A percentile compares a stretch with the other conserved stretches of the same genome.
These are phyloP conservation scores for Phylloscopus trochiloides DNA, from an alignment of 2,113 vertebrate genomes.

Conservation along the genomic window DNA sequence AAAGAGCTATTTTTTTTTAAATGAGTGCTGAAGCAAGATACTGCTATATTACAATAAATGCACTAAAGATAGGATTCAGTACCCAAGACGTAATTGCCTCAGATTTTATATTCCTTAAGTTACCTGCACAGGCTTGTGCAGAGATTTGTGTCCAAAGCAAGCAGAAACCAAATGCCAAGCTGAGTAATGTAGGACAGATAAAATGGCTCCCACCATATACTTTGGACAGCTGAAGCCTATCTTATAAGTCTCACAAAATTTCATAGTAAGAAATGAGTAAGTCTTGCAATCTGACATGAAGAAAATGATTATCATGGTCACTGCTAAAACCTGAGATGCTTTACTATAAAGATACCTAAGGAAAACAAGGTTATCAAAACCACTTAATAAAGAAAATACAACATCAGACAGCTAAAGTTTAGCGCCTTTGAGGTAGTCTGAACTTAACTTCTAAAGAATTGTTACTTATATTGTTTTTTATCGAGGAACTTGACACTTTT, in stretches of 20 bases:
- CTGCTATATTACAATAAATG: background rate
- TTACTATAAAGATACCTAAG: background rate
- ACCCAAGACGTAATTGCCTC: background rate
- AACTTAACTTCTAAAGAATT: background rate
- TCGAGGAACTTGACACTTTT: background rate
- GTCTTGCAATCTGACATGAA: background rate
- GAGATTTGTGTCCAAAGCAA: background rate
- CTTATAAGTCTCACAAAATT: background rate
- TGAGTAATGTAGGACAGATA: background rate
- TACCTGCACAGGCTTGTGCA: background rate
- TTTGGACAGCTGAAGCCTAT: background rate
- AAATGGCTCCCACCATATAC: background rate
- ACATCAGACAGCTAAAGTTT: background rate
- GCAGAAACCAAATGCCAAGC: background rate
- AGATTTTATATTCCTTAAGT: background rate
- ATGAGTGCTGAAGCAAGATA: background rate
- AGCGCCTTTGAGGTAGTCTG: background rate
- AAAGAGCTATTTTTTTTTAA: conserved; percentile 9
- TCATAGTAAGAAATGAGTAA: background rate
- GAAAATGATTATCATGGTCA: background rate
- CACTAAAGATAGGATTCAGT: background rate
- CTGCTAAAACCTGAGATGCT: background rate
- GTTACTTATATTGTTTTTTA: background rate
- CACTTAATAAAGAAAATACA: background rate
- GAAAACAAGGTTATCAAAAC: background rate